Percentiles rank a stretch among this genome's conserved stretches.
phyloP scores from a whole-genome alignment of 2,888 invertebrate genomes.

The Masnerella sp. region DNA sequence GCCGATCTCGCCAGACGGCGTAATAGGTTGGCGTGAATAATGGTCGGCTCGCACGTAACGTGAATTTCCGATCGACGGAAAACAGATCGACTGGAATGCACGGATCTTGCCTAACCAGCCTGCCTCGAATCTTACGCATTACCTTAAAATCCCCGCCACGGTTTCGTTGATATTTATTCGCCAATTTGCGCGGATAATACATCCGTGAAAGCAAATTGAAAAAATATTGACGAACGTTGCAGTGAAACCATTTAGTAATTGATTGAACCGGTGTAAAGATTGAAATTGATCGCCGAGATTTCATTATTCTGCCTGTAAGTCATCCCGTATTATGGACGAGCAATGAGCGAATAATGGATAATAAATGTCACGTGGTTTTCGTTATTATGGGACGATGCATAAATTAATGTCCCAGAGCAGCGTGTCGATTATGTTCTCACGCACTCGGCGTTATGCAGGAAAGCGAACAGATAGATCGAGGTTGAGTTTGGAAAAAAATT shows the following conservation, averaged over 20 bases:
- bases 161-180: slow-evolving; percentile 41
- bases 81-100: slow-evolving; percentile 43
- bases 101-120: slow-evolving; percentile 55
- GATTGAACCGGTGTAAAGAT: slow-evolving; percentile 37
- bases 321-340: slow-evolving; percentile 23
- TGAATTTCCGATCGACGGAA: slow-evolving; percentile 52
- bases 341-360: slow-evolving; percentile 41
- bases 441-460: no score
- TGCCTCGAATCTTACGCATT: slow-evolving; percentile 35
- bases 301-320: slow-evolving; percentile 13
- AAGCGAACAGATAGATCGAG: no score
- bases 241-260: no score
- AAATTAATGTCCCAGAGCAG: slow-evolving; percentile 11
- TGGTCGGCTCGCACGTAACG: slow-evolving; percentile 43
- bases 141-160: slow-evolving; percentile 37
- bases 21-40: slow-evolving; percentile 40
- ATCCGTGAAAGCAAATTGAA: no score
- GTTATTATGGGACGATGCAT: slow-evolving; percentile 2
- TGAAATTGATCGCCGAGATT: slow-evolving; percentile 20
- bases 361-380: slow-evolving; percentile 42
- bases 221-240: no score
- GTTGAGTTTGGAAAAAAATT: no score
- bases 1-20: slow-evolving; percentile 29
- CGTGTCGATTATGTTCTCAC: slow-evolving; percentile 9
- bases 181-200: slow-evolving; percentile 30